phyloP scores from a whole-genome alignment of 2,888 invertebrate species.

The Perizoma affinitatum region DNA sequence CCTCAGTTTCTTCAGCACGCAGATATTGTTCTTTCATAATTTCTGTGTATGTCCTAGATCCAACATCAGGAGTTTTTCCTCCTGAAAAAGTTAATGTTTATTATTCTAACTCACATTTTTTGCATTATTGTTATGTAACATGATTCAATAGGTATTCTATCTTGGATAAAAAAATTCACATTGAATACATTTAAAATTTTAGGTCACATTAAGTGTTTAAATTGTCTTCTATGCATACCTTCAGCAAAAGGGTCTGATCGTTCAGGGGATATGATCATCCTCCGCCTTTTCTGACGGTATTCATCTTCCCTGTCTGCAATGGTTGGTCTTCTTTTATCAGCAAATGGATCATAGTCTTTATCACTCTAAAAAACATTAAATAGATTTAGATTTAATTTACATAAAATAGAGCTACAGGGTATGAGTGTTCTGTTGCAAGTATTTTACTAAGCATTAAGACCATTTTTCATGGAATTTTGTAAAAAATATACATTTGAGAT shows the following conservation, averaged over 20 bases:
- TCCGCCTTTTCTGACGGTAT: conserved; percentile 93
- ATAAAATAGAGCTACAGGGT: too few species aligned
- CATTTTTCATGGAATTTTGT: too few species aligned
- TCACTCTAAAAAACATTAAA: conserved; percentile 85
- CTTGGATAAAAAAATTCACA: too few species aligned
- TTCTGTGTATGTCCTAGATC: conserved; percentile 96
- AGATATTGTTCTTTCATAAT: conserved; percentile 98
- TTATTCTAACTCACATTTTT: conserved; percentile 41
- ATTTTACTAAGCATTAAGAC: too few species aligned
- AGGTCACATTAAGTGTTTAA: too few species aligned
- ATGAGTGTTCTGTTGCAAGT: too few species aligned
- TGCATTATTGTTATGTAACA: background rate
- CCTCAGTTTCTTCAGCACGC: conserved; percentile 95
- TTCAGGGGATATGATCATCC: conserved; percentile 98
- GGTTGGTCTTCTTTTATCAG: conserved; percentile 94
- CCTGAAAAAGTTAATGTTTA: conserved; percentile 86
- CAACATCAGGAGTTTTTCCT: conserved; percentile 98
- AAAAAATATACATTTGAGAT: too few species aligned
- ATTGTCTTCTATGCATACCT: conserved; percentile 87
- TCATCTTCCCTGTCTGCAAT: conserved; percentile 99
- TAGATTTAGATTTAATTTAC: too few species aligned
- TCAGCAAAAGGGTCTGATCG: conserved; percentile 99
- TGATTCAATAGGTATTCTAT: background rate
- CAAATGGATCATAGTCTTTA: conserved; percentile 97
- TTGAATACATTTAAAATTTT: too few species aligned